phyloP scores from a whole-genome alignment of 2,888 invertebrate species.

The Holacanthella duospinosa region DNA sequence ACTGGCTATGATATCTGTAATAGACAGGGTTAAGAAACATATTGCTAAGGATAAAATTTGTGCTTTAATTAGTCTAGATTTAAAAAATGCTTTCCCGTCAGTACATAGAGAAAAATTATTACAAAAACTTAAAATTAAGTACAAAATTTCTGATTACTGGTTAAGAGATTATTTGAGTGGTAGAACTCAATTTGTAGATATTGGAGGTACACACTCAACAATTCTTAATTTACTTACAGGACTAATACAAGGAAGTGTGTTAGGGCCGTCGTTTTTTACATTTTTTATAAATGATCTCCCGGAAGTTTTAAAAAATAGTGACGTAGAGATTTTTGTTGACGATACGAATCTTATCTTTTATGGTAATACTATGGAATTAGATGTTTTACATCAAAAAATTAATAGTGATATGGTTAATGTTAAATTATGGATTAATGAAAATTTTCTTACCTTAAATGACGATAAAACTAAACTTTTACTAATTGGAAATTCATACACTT shows the following conservation, averaged over 20 bases:
- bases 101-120: background rate
- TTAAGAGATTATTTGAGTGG: background rate
- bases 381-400: background rate
- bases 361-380: background rate
- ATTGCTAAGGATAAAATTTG: background rate
- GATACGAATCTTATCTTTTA: background rate
- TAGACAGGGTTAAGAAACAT: background rate
- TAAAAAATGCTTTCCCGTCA: background rate
- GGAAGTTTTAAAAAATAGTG: background rate
- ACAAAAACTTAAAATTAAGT: background rate
- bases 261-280: background rate
- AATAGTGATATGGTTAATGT: background rate
- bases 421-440: background rate
- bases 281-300: background rate
- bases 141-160: constrained; percentile 2
- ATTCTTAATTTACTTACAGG: background rate
- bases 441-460: background rate
- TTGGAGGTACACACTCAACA: background rate
- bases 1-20: background rate
- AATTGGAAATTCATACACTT: background rate
- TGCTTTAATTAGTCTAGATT: background rate
- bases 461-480: background rate
- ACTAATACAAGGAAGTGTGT: background rate
- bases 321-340: background rate
- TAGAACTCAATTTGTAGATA: background rate